Evolutionary conservation across 2,888 invertebrate species (phyloP), one percentile per base, ranked within the genome.

Genomic region (Epinotia bilunana): DNA sequence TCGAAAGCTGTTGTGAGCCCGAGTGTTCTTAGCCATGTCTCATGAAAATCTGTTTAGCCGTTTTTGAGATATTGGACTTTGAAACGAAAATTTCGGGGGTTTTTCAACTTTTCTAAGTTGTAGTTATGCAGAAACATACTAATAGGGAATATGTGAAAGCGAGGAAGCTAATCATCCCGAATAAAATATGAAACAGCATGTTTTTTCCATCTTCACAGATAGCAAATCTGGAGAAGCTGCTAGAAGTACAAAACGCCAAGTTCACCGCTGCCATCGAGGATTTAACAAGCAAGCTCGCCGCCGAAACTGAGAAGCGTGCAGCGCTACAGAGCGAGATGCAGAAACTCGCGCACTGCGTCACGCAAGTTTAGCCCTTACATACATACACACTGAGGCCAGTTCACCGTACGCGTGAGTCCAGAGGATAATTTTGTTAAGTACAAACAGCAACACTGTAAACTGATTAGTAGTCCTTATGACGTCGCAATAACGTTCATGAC

Each of bases 271-370:
- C 95, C 78, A 95, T 97, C 74, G 96, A 96, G 75, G 96, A 96
- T 65, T 88, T 97, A 78, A 92, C 93, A 76, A 91, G 90, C 55
- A 95, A 95, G 82, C 87, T 97, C 71, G 94, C 95, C 67, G 90
- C 95, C 67, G 97, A 97, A 87, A 91, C 94, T 1, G 96, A 96
- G 77, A 95, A 95, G 85, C 94, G 97, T 57, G 94, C 94, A 80
- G 89, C 95, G 76, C 86, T 97, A 78, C 96, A 97, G 80, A 92
- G 93, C 61, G 95, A 96, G 86, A 88, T 97, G 73, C 96, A 96
- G 80, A 97, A 96, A 87, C 92, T 97, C 77, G 95, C 95, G 78
- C 95, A 96, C 81, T 96, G 96, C 84, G 96, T 96, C 83, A 96
- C 96, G 84, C 96, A 96, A 89, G 96, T 96, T 88, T 96, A 95